Base-by-base conservation (phyloP, 2,113 vertebrate genomes). In the Falco punctatus region DNA sequence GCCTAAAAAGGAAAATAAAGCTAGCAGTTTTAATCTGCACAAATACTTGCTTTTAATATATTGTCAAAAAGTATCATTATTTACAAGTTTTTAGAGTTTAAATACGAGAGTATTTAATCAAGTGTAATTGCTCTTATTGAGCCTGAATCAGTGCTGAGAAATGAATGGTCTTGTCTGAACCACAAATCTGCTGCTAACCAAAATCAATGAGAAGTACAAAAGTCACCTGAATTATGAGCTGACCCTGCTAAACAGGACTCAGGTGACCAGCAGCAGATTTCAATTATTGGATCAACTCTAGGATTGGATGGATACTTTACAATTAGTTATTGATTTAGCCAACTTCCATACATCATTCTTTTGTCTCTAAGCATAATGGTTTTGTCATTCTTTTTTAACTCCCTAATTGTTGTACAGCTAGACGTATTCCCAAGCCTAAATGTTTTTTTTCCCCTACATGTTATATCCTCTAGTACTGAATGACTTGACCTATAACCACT, bases 301-400 rank as follows among this genome's bases (percentile, higher is more conserved):
- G 81, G 80, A 81, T 9, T 82, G 83, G n/a, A 52, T 97, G 55
- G 70, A 75, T 92, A 86, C 18, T 91, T 95, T 95, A 94, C 46
- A 93, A 83, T 88, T 95, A 90, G 33, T 66, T 96, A 96, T 96
- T 88, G 87, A 97, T 97, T 97, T 80, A 78, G 42, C 54, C 52
- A 69, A 40, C 40, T 81, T 78, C 86, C 65, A 77, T 67, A 78
- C n/a, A 92, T 94, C 91, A 72, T 94, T 94, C 84, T 94, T 96
- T 94, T 69, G 86, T 95, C 69, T 93, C 26, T 71, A 72, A 64
- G 66, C 87, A 90, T 82, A 80, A 94, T 66, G 72, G 18, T 30
- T 86, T 86, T 94, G 70, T 58, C 51, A 65, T 71, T 84, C 55
- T 74, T 86, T 48, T 94, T 30, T 33, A 92, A 77, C 10, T 95